These are phyloP conservation scores for Nymphalis c-album DNA, from an alignment of 2,888 invertebrate species.

Conservation along the genomic window DNA sequence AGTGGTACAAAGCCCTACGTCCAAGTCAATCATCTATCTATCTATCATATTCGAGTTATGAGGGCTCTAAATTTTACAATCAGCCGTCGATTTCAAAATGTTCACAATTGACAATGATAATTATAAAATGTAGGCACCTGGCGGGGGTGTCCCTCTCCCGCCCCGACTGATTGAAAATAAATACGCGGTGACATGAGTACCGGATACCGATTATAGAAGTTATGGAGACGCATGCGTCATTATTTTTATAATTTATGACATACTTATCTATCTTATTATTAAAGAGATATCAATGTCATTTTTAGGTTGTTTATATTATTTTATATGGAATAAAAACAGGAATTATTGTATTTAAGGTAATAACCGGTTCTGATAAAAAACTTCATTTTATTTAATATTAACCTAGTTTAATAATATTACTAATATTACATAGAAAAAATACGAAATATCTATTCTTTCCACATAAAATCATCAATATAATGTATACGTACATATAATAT, in stretches of 20 bases:
- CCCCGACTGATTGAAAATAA: constrained; percentile 66
- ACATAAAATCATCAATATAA: no score
- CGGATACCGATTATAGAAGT: constrained; percentile 44
- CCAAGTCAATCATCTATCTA: not conserved
- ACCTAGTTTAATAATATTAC: no score
- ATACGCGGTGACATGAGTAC: constrained; percentile 58
- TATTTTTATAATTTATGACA: constrained; percentile 9
- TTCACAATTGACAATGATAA: constrained; percentile 38
- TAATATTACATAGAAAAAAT: no score
- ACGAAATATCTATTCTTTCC: no score
- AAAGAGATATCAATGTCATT: no score
- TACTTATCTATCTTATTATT: not conserved
- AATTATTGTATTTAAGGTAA: no score
- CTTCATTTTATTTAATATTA: no score
- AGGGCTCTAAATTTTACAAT: constrained; percentile 4
- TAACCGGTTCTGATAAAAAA: no score
- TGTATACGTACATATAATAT: no score
- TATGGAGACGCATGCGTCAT: constrained; percentile 47
- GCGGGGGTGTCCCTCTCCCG: constrained; percentile 55
- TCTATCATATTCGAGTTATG: constrained; percentile 41
- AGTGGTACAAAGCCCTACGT: no score
- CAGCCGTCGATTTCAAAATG: constrained; percentile 29
- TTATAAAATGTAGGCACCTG: constrained; percentile 43
- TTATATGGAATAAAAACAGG: no score
- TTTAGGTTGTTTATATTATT: no score